Conservation (phyloP, 2,888 invertebrate genomes). For the Leucoma salicis region DNA sequence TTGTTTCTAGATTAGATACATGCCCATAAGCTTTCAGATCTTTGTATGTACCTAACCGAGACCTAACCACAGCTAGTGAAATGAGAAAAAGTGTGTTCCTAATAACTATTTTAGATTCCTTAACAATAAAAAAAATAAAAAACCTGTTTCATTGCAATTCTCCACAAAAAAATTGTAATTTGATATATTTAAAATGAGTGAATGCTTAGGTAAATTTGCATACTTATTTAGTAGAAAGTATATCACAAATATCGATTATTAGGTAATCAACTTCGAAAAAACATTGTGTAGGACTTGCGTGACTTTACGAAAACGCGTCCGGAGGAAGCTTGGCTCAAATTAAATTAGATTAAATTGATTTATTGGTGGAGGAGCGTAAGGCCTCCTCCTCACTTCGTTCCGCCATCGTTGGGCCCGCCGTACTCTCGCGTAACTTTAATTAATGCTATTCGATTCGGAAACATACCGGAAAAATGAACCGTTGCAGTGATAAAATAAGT, state of each 20-base stretch:
- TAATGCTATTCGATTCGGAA: conserved; percentile 75
- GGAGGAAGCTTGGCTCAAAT: conserved; percentile 72
- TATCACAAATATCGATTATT: background rate
- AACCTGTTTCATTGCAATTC: no score
- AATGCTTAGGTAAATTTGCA: no score
- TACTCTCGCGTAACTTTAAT: conserved; percentile 61
- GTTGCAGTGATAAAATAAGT: background rate
- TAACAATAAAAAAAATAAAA: no score
- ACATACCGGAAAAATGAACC: conserved; percentile 61
- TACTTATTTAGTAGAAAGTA: no score
- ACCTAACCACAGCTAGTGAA: background rate
- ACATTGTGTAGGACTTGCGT: conserved; percentile 50
- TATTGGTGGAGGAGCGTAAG: conserved; percentile 69
- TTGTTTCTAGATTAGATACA: conserved; percentile 13
- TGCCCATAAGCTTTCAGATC: conserved; percentile 5
- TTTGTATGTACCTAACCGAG: background rate
- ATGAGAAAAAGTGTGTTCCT: no score
- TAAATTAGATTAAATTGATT: conserved; percentile 82
- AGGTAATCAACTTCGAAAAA: conserved; percentile 13
- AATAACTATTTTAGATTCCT: no score
- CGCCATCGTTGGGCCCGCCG: conserved; percentile 38
- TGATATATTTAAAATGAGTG: no score
- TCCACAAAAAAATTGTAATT: no score
- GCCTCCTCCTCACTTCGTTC: conserved; percentile 52
- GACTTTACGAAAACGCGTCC: conserved; percentile 52